A percentile compares a stretch with the other conserved stretches of the same genome.
phyloP scores from a whole-genome alignment of 64 coral and sea anemone species.

The Trachythela sp. region DNA sequence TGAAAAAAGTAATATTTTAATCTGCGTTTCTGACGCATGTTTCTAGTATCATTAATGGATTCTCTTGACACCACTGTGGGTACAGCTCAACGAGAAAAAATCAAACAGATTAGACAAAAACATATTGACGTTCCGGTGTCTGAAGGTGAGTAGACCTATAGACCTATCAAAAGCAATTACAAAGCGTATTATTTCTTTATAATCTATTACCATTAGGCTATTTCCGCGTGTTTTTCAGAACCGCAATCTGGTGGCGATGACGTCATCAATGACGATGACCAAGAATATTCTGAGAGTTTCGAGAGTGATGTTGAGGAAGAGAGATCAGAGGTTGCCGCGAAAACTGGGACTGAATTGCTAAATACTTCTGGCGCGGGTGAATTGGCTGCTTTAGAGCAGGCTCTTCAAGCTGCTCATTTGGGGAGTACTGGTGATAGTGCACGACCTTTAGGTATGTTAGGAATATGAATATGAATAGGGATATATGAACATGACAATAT shows the following conservation, averaged over 20 bases:
- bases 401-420: neutral
- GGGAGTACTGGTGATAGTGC: neutral
- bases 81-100: neutral
- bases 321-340: neutral
- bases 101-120: neutral
- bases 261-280: neutral
- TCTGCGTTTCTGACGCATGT: neutral
- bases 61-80: neutral
- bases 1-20: neutral
- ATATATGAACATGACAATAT: too few species aligned
- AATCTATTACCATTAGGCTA: too few species aligned
- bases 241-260: neutral
- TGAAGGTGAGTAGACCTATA: too few species aligned
- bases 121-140: neutral
- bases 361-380: neutral
- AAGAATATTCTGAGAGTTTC: neutral
- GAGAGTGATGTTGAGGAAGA: neutral
- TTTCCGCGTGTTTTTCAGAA: too few species aligned
- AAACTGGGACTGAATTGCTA: neutral
- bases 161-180: too few species aligned
- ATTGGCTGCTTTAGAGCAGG: neutral
- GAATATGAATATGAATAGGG: too few species aligned
- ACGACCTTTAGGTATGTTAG: neutral
- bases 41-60: conserved; percentile 8
- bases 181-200: too few species aligned